Conservation (phyloP, 2,888 invertebrate genomes). For the Acrobasis repandana region DNA sequence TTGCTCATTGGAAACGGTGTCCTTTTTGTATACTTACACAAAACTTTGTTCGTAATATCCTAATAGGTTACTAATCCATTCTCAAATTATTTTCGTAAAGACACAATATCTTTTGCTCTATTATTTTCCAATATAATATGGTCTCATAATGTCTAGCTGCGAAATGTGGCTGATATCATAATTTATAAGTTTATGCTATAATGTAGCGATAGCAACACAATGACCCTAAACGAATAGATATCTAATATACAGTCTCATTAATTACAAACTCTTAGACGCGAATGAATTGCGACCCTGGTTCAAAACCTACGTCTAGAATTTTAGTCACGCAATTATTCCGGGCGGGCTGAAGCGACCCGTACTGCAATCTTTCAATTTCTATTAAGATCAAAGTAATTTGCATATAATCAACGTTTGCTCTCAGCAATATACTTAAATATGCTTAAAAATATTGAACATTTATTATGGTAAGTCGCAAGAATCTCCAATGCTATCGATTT, state of each 20-base stretch:
- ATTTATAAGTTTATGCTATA: neutral
- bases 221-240: conserved; percentile 63
- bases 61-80: no score
- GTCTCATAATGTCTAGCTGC: neutral
- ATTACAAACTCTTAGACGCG: conserved; percentile 59
- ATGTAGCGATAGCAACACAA: conserved; percentile 44
- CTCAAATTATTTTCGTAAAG: no score
- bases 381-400: conserved; percentile 53
- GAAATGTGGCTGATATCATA: neutral
- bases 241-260: conserved; percentile 67
- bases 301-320: conserved; percentile 54
- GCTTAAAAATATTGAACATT: conserved; percentile 28
- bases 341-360: conserved; percentile 44
- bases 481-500: neutral
- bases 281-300: conserved; percentile 60
- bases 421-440: conserved; percentile 40
- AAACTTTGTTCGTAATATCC: no score
- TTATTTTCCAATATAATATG: no score
- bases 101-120: no score
- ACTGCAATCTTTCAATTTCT: conserved; percentile 54
- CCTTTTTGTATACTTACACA: no score
- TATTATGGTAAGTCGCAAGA: conserved; percentile 1
- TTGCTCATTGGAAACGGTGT: neutral
- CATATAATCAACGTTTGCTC: conserved; percentile 52
- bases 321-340: conserved; percentile 68